These are phyloP conservation scores for Oxyteleia sp. DNA, from an alignment of 2,888 invertebrate species.

Conservation along the genomic window DNA sequence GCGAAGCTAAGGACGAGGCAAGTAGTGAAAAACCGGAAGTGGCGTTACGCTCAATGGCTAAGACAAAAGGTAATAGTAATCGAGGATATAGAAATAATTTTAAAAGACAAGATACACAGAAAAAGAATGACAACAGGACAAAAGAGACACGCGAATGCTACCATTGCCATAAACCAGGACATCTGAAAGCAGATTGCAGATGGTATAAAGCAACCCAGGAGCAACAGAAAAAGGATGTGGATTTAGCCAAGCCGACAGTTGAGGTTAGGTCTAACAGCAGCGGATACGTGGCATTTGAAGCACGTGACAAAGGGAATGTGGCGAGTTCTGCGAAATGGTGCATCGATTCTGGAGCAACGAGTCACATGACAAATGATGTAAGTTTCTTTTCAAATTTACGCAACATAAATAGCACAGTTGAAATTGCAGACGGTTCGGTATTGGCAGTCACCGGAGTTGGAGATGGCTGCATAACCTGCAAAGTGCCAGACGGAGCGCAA, in stretches of 20 bases:
- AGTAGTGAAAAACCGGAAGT: too few relatives aligned
- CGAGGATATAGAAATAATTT: too few relatives aligned
- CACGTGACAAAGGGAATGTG: background rate
- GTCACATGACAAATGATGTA: constrained; percentile 34
- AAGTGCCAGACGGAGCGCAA: constrained; percentile 1
- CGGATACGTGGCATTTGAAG: too few relatives aligned
- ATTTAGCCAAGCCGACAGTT: too few relatives aligned
- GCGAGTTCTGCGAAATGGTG: too few relatives aligned
- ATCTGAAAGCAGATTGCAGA: constrained; percentile 27
- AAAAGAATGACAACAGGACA: background rate
- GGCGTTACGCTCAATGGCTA: background rate
- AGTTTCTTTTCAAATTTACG: constrained; percentile 12
- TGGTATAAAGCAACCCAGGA: too few relatives aligned
- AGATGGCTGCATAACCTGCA: constrained; percentile 19
- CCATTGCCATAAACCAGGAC: constrained; percentile 51
- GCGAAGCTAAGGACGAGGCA: constrained; percentile 27
- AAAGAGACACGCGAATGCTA: constrained; percentile 33
- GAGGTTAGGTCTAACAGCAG: too few relatives aligned
- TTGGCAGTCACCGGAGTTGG: constrained; percentile 18
- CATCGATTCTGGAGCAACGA: constrained; percentile 35
- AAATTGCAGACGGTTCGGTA: constrained; percentile 14
- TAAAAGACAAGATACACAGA: too few relatives aligned
- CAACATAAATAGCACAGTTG: background rate
- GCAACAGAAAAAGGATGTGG: too few relatives aligned
- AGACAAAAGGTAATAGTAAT: too few relatives aligned